Percentiles rank a stretch among this genome's conserved stretches.
These are phyloP conservation scores for Callaeas wilsoni DNA, from an alignment of 2,113 vertebrate species.

Conservation along the genomic window DNA sequence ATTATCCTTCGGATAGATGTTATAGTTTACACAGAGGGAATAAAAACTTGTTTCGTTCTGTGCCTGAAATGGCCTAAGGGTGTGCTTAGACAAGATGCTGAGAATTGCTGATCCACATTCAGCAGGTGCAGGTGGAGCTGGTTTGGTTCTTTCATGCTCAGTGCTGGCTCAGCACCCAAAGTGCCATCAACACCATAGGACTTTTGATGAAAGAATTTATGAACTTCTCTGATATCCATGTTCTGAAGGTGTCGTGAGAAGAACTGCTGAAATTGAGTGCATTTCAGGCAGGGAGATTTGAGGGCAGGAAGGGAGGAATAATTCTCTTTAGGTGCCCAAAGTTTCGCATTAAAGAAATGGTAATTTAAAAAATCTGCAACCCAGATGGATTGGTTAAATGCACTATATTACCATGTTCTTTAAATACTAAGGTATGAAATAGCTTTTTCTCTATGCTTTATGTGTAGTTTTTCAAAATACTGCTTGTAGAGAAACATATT, in stretches of 20 bases:
- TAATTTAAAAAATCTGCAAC: neutral
- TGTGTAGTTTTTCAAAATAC: neutral
- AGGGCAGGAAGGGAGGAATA: neutral
- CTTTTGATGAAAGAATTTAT: neutral
- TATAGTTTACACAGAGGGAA: neutral
- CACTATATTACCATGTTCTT: neutral
- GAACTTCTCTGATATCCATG: neutral
- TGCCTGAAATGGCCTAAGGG: neutral
- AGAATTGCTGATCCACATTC: neutral
- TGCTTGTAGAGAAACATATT: neutral
- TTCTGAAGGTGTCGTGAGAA: neutral
- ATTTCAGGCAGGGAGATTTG: neutral
- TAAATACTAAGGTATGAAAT: neutral
- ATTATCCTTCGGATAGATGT: neutral
- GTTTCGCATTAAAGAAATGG: neutral
- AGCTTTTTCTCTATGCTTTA: neutral
- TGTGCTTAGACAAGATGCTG: neutral
- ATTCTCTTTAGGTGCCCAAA: neutral
- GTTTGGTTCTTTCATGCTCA: neutral
- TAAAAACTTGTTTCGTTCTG: neutral
- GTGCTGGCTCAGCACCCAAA: neutral
- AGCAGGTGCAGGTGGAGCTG: neutral
- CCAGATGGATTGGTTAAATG: neutral
- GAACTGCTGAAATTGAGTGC: neutral
- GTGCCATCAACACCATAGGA: neutral